Conservation (phyloP, 2,888 invertebrate genomes). For the Arge pagana region DNA sequence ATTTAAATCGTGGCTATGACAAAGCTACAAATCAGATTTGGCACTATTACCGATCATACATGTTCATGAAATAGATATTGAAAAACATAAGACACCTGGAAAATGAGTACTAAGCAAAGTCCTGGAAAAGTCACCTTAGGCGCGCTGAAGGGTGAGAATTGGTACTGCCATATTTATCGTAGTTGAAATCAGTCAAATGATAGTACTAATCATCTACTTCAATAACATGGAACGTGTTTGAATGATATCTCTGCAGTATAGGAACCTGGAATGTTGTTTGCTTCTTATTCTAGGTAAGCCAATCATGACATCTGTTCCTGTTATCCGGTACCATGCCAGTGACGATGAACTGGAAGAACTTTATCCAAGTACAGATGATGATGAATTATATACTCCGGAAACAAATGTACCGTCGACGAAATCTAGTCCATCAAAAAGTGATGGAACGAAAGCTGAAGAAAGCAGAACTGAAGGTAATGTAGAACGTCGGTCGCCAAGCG, state of each 20-base stretch:
- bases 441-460: slow-evolving; percentile 60
- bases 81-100: no score
- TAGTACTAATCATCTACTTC: no score
- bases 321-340: slow-evolving; percentile 77
- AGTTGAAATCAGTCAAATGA: no score
- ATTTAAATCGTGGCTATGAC: no score
- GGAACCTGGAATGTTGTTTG: neutral
- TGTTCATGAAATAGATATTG: no score
- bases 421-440: slow-evolving; percentile 53
- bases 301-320: slow-evolving; percentile 59
- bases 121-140: slow-evolving; percentile 52
- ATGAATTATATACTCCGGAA: slow-evolving; percentile 62
- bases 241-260: no score
- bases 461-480: slow-evolving; percentile 56
- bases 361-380: slow-evolving; percentile 64
- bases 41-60: no score
- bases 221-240: no score
- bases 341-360: slow-evolving; percentile 76
- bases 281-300: slow-evolving; percentile 52
- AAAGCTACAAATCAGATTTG: no score
- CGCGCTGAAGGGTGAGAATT: slow-evolving; percentile 52
- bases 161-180: neutral
- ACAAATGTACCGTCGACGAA: slow-evolving; percentile 49
- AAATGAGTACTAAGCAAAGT: slow-evolving; percentile 50
- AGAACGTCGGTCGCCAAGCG: slow-evolving; percentile 66